phyloP scores from a whole-genome alignment of 2,888 invertebrate species.

The Stenodema calcarata region DNA sequence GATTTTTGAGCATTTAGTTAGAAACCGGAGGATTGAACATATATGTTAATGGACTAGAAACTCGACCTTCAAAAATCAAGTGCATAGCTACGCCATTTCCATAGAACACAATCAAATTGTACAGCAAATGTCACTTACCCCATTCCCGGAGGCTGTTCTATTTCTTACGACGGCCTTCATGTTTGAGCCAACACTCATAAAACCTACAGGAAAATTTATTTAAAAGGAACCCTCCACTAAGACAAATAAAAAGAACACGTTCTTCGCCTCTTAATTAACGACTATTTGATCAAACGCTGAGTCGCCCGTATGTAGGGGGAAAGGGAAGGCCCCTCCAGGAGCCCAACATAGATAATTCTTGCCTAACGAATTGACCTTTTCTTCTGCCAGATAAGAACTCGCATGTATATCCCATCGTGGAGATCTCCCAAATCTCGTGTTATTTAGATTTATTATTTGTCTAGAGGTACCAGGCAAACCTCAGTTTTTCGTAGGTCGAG shows the following conservation, averaged over 20 bases:
- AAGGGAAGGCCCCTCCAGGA: background rate
- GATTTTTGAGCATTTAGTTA: too few relatives aligned
- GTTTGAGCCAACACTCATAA: background rate
- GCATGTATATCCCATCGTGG: background rate
- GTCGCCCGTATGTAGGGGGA: background rate
- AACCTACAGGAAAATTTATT: background rate
- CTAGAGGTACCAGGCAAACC: background rate
- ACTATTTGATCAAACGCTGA: background rate
- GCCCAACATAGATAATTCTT: background rate
- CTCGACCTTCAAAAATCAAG: too few relatives aligned
- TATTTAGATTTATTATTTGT: background rate
- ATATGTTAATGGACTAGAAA: too few relatives aligned
- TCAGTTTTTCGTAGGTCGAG: background rate
- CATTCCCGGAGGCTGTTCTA: conserved; percentile 19
- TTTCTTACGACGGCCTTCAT: conserved; percentile 38
- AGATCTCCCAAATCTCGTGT: background rate
- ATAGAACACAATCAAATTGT: too few relatives aligned
- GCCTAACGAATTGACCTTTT: background rate
- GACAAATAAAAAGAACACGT: background rate
- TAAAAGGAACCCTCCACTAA: background rate
- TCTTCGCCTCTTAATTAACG: background rate
- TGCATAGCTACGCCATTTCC: too few relatives aligned
- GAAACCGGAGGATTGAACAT: too few relatives aligned
- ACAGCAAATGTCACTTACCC: background rate
- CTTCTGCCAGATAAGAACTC: background rate